Conservation (phyloP, 2,888 invertebrate genomes). For the Nipponacmea schrenckii region DNA sequence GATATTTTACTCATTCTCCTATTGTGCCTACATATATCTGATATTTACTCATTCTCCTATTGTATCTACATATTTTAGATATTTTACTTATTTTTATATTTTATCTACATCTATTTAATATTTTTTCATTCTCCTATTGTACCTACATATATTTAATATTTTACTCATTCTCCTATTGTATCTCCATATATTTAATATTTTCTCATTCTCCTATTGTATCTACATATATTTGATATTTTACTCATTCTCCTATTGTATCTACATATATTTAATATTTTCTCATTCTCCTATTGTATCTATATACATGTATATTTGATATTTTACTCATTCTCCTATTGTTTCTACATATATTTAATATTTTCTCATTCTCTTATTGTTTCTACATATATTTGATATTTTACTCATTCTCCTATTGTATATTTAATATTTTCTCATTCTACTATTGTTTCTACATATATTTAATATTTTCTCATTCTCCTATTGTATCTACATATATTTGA, state of each 20-base stretch:
- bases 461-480: no score
- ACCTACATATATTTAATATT: not conserved
- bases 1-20: not conserved
- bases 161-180: not conserved
- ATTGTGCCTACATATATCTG: not conserved
- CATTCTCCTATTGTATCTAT: not conserved
- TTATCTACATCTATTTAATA: not conserved
- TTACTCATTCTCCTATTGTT: not conserved
- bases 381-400: not conserved
- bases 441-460: not conserved
- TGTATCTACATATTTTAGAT: no score
- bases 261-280: no score
- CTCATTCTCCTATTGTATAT: not conserved
- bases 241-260: not conserved
- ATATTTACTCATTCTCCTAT: no score
- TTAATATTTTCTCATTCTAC: not conserved
- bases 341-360: no score
- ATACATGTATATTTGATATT: no score
- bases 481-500: no score
- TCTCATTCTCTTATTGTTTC: not conserved
- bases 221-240: not conserved
- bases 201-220: not conserved
- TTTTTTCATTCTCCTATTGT: not conserved
- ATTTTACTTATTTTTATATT: not conserved
- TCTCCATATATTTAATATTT: no score